Evolutionary conservation across 1,140 invertebrate genomes (phyloP), one percentile per base, ranked within the genome.

Genomic region (Paraescarpia echinospica): DNA sequence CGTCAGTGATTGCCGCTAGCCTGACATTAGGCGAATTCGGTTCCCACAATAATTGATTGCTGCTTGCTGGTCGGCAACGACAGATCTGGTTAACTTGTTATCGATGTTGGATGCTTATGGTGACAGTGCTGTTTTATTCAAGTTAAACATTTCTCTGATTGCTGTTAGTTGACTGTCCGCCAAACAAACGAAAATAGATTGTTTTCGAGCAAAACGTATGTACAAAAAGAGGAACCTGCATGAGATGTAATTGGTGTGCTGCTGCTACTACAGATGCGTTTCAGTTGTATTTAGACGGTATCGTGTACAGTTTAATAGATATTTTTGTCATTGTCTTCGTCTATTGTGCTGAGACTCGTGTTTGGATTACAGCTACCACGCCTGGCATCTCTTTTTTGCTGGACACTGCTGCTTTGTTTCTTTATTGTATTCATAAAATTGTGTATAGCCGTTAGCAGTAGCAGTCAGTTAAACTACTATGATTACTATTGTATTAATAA

Each of bases 321-420:
- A 77, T 77, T 77, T 77, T 77, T 77, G 59, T 77, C 59, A 77
- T 77, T 77, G 59, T 77, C 59, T 77, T 77, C 22, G 59, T 77
- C 59, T 77, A 77, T 1, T 31, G 59, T 77, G 59, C 18, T 27
- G 59, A 77, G 59, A 77, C 59, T 77, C 18, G 27, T 27, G 59
- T 77, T 77, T 77, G 59, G 27, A 77, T 77, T 77, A 77, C 59
- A 77, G 59, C 59, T 77, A 77, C 59, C 27, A 31, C 59, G 14
- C 2, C 59, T 18, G 22, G 59, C 27, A 18, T 77, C 59, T 77
- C 14, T 77, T 77, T 77, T 18, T 77, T 2, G 90, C 90, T 91
- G 90, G 34, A 22, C 35, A n/a, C 90, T 91, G 90, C 90, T 91
- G 90, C 90, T 91, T 77, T 31, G 59, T 77, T 77, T 77, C 59